phyloP scores from a whole-genome alignment of 92 coral and sea anemone species.

The Epizoanthus fatuus region DNA sequence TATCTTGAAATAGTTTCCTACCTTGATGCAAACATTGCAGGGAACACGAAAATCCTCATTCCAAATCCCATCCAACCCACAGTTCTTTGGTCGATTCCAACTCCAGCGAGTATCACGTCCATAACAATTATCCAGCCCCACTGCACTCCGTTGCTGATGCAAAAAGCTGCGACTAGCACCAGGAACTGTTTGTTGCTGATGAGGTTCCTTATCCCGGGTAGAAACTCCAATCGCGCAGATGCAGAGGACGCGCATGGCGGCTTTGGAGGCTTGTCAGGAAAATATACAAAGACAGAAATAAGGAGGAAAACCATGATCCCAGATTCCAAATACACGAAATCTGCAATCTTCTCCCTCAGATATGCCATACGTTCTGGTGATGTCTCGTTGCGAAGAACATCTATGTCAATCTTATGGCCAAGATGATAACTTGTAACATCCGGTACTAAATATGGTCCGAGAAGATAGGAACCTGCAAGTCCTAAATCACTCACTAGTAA shows the following conservation, averaged over 20 bases:
- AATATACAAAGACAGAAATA: slow-evolving; percentile 12
- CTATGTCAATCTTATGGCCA: slow-evolving; percentile 30
- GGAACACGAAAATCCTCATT: slow-evolving; percentile 23
- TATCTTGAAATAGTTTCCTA: background rate
- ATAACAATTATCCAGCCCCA: slow-evolving; percentile 44
- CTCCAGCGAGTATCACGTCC: slow-evolving; percentile 35
- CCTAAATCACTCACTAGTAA: slow-evolving; percentile 32
- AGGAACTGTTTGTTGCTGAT: background rate
- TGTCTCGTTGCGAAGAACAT: slow-evolving; percentile 33
- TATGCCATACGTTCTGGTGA: slow-evolving; percentile 13
- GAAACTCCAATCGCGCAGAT: slow-evolving; percentile 11
- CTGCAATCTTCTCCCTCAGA: slow-evolving; percentile 18
- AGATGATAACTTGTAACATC: slow-evolving; percentile 21
- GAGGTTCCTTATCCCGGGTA: slow-evolving; percentile 2
- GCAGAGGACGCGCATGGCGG: slow-evolving; percentile 32
- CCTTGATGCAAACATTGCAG: slow-evolving; percentile 34
- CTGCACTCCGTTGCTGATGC: slow-evolving; percentile 29
- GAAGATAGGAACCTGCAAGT: slow-evolving; percentile 4
- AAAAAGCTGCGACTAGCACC: slow-evolving; percentile 6
- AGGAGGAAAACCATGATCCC: slow-evolving; percentile 6
- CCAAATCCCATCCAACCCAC: slow-evolving; percentile 48
- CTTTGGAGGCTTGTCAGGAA: slow-evolving; percentile 35
- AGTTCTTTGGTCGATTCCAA: slow-evolving; percentile 25
- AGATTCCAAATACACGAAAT: slow-evolving; percentile 10
- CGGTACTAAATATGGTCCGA: slow-evolving; percentile 34